Percentiles rank a stretch among this genome's conserved stretches.
Evolutionary conservation across 2,888 invertebrate species (phyloP).

Genomic region (Acleris emargana): DNA sequence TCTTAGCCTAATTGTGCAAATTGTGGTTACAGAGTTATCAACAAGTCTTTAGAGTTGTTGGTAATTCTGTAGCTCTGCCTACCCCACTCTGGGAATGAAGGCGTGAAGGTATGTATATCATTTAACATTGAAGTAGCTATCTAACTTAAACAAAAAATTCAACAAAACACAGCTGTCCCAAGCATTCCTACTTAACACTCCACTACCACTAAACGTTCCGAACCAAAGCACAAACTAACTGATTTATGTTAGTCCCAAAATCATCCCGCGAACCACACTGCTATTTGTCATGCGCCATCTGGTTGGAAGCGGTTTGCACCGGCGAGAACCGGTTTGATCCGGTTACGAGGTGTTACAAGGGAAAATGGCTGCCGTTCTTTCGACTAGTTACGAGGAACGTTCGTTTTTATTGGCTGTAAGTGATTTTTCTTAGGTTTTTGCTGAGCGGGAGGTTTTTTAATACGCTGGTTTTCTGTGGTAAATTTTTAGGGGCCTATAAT

Average conservation of each 20-base stretch:
- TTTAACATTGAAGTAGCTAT: too few species aligned
- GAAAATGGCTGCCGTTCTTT: constrained; percentile 40
- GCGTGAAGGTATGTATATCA: too few species aligned
- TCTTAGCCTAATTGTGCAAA: too few species aligned
- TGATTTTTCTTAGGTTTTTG: constrained; percentile 49
- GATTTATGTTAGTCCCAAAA: constrained; percentile 61
- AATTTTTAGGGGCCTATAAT: background rate
- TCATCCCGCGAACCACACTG: constrained; percentile 65
- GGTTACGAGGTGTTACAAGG: constrained; percentile 34
- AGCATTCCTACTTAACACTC: constrained; percentile 10
- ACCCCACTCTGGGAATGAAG: too few species aligned
- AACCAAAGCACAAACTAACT: constrained; percentile 35
- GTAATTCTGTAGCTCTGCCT: too few species aligned
- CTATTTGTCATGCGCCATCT: constrained; percentile 40
- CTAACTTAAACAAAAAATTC: background rate
- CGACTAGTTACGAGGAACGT: constrained; percentile 52
- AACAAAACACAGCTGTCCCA: constrained; percentile 1
- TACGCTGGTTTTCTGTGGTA: background rate
- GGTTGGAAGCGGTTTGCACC: constrained; percentile 28
- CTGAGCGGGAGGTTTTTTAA: constrained; percentile 43
- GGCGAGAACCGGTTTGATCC: constrained; percentile 25
- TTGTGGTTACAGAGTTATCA: too few species aligned
- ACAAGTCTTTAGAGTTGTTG: too few species aligned
- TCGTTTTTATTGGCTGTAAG: constrained; percentile 54
- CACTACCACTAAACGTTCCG: constrained; percentile 4